A percentile compares a stretch with the other conserved stretches of the same genome.
Evolutionary conservation across 1,140 invertebrate species (phyloP).

Genomic region (Caenorhabditis remanei): DNA sequence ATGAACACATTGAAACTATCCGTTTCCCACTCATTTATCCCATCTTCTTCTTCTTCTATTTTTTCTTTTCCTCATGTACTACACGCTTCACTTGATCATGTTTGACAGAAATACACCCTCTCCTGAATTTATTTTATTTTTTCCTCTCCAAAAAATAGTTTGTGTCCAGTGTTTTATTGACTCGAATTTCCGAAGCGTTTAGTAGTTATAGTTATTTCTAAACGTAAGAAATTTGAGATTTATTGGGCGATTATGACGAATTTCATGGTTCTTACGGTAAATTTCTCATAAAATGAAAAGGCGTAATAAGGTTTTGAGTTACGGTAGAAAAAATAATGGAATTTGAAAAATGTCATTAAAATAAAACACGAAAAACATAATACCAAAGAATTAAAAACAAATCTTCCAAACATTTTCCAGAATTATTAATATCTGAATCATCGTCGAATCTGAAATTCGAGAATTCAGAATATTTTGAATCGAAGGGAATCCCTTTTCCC

Average conservation of each 20-base stretch:
- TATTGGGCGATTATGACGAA: too few relatives aligned
- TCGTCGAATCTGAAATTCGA: not conserved
- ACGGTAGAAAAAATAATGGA: too few relatives aligned
- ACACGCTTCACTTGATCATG: constrained; percentile 1
- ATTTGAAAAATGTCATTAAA: too few relatives aligned
- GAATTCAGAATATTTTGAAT: not conserved
- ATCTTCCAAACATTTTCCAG: too few relatives aligned
- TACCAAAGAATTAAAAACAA: too few relatives aligned
- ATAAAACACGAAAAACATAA: too few relatives aligned
- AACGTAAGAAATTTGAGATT: too few relatives aligned
- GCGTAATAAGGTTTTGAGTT: too few relatives aligned
- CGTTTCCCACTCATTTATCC: not conserved
- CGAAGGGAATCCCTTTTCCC: not conserved
- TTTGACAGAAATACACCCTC: constrained; percentile 2
- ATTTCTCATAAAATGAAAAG: not conserved
- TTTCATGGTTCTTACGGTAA: not conserved
- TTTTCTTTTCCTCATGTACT: not conserved
- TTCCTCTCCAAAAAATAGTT: not conserved
- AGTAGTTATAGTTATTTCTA: too few relatives aligned
- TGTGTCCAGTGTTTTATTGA: not conserved
- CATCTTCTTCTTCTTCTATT: not conserved
- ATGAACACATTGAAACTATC: not conserved
- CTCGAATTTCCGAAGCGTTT: not conserved
- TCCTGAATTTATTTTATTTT: not conserved
- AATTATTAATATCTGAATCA: too few relatives aligned